Evolutionary conservation across 2,113 vertebrate species (phyloP), one percentile per base, ranked within the genome.

Genomic region (Verasper variegatus): DNA sequence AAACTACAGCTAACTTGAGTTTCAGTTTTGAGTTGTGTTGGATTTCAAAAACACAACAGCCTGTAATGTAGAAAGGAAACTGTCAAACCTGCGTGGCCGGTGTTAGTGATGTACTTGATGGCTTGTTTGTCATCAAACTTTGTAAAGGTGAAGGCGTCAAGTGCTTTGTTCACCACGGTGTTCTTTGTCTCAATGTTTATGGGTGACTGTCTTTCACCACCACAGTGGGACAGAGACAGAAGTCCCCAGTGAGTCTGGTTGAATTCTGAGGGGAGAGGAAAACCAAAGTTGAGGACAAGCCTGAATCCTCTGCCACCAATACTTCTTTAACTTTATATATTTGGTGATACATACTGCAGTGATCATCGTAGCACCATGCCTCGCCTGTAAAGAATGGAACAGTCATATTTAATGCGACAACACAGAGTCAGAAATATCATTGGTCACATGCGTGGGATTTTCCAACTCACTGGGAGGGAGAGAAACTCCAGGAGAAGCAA

Each of bases 31-130:
- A 15, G 45, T 13, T 15, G 47, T 18, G 47, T 49, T 49, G 47
- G 47, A 17, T 49, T 18, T 49, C 20, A 26, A 10, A n/a, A 54
- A 54, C 8, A 54, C 7, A 9, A 21, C 51, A 54, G n/a, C n/a
- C 51, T 54, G 18, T 52, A 52, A 52, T 52, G 10, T 54, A 54
- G 6, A 59, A 17, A 14, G 10, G 26, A 51, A 49, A 37, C 1
- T 1, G 13, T 23, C 68, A 27, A 72, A 92, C 91, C 92, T 89
- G 93, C 4, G 63, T 93, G 91, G 49, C 93, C 91, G 0, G 87
- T 92, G 68, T 93, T 93, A 8, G 3, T 62, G 20, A 93, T 74
- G 24, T 56, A 27, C 5, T 80, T 49, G 55, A 94, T 87, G 45
- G 73, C 47, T 0, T 86, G 24, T 58, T 86, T 88, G 64, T 89